Evolutionary conservation across 1,140 invertebrate species (phyloP).

Genomic region (Vanessa tameamea): DNA sequence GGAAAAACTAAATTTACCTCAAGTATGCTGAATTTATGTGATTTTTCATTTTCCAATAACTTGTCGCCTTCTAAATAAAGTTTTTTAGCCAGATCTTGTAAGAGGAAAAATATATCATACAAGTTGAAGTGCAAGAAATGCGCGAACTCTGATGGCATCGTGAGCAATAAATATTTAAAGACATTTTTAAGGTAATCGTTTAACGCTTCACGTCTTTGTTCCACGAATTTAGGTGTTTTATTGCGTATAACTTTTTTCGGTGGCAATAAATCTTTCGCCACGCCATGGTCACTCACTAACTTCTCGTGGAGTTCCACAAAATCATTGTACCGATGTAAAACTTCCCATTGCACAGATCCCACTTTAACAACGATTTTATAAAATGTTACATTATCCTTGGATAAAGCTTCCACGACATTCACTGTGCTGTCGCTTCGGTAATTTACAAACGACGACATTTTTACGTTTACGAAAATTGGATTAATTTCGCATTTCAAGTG

Average conservation of each 20-base stretch:
- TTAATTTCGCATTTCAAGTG: slow-evolving; percentile 28
- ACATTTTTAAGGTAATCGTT: slow-evolving; percentile 91
- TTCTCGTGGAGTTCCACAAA: slow-evolving; percentile 93
- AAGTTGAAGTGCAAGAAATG: slow-evolving; percentile 90
- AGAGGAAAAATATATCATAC: slow-evolving; percentile 85
- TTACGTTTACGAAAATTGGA: slow-evolving; percentile 5
- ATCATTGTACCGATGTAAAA: slow-evolving; percentile 93
- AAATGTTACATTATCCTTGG: slow-evolving; percentile 76
- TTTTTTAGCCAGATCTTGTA: slow-evolving; percentile 88
- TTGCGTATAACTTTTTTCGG: slow-evolving; percentile 91
- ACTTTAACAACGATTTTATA: slow-evolving; percentile 81
- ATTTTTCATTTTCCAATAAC: slow-evolving; percentile 82
- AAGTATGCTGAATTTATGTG: slow-evolving; percentile 85
- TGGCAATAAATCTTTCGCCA: slow-evolving; percentile 91
- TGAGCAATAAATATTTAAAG: slow-evolving; percentile 86
- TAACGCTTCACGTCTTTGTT: slow-evolving; percentile 88
- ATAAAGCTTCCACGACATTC: slow-evolving; percentile 65
- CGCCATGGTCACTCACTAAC: slow-evolving; percentile 88
- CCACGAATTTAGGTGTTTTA: slow-evolving; percentile 89
- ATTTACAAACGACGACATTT: slow-evolving; percentile 71
- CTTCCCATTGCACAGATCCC: slow-evolving; percentile 88
- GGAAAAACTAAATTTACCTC: slow-evolving; percentile 82
- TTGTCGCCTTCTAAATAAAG: slow-evolving; percentile 87
- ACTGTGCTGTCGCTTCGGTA: slow-evolving; percentile 70
- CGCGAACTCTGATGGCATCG: slow-evolving; percentile 88